Base-by-base conservation (phyloP, 2,113 vertebrate genomes). In the Nibea albiflora region DNA sequence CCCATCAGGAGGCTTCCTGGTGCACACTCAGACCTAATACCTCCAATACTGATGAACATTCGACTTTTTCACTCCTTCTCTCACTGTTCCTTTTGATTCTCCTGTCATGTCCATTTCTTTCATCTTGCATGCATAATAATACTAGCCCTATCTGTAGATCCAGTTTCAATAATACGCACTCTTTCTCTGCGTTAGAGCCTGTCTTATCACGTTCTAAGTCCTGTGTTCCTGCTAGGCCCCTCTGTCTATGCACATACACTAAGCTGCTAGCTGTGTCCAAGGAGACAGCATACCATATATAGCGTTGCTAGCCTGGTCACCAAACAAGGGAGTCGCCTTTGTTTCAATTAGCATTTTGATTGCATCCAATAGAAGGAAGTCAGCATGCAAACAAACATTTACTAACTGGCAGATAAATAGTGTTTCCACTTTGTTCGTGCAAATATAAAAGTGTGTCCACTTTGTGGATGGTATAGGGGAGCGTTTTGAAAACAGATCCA, bases 331-430 rank as follows among this genome's bases (percentile, higher is more conserved):
- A 81, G 66, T 75, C 2, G 28, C 50, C 76, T 67, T 82, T 4
- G 3, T 76, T 86, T 86, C 70, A 76, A 90, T 92, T 87, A 88
- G 81, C 89, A 89, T 93, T 91, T 92, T 90, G 63, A 91, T 84
- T 80, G 79, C 73, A 53, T 84, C 46, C 46, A 11, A 44, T 70
- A 60, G 16, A 89, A 52, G 56, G 63, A 74, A 74, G 79, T 75
- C 76, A 77, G n/a, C 35, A 20, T 0, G 46, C 84, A 86, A 81
- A 83, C 65, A 72, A 87, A 89, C 79, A 86, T 82, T 73, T 73
- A 80, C 83, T 76, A 50, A 70, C 70, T 52, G 72, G 68, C 73
- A 62, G 72, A 90, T 73, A 47, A 81, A 85, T 78, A 71, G 78
- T 60, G 71, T 61, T 49, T 49, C 35, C 50, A 56, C 57, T 78